Base-by-base conservation (phyloP, 2,888 invertebrate genomes). In the Acrocyrtus sp. region DNA sequence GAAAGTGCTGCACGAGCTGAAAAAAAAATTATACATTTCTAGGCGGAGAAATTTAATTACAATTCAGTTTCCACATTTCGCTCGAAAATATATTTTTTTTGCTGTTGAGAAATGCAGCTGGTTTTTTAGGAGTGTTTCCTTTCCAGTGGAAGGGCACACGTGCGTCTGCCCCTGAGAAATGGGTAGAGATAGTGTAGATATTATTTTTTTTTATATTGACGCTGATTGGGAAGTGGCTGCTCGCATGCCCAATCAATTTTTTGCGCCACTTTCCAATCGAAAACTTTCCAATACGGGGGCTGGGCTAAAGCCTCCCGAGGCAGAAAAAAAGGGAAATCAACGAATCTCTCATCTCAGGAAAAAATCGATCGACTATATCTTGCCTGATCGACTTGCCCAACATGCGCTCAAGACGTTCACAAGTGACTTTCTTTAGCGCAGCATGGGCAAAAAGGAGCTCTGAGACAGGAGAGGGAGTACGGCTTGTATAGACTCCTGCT, bases 361-460 rank as follows among this genome's bases (percentile, higher is more conserved):
- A 80, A 80, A 79, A 81, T 81, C 81, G 80, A 81, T 81, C 77
- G 76, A 78, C 80, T 80, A 79, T 80, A 81, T 80, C 81, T 78
- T 78, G 78, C 72, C 70, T 80, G 78, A 81, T 81, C 79, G 81
- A 80, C 80, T 81, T 81, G 79, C 81, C 77, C 79, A 79, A 78
- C 81, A 81, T 81, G 81, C 81, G 81, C 81, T 80, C 77, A 78
- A 80, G 78, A 80, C 78, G 77, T 74, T 77, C 63, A 60, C 58
- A 57, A 66, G 57, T 68, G 76, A 72, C 75, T 76, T 78, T 78
- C 78, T 80, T 77, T 67, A 78, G 80, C 80, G 80, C 80, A 80
- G 77, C 72, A 72, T 61, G 61, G 69, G 61, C 53, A 60, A 58
- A 4, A 45, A 45, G 45, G 17, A 45, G 45, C 45, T 34, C 34